Base-by-base conservation (phyloP, 2,113 vertebrate genomes). In the Turdus rufiventris region DNA sequence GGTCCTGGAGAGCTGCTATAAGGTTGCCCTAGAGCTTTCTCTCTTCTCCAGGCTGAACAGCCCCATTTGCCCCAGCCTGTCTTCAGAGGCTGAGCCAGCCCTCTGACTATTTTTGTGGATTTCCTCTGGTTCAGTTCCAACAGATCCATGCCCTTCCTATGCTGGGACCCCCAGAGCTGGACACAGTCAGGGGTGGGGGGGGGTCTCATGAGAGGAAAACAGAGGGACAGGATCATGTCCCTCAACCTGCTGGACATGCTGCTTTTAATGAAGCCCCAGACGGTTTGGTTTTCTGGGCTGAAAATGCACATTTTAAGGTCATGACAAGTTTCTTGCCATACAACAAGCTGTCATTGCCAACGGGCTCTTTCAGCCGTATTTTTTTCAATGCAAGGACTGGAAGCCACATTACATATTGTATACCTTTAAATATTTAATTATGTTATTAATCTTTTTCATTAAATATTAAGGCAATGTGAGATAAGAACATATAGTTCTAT, bases 151-250 rank as follows among this genome's bases (percentile, higher is more conserved):
- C 38, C 16, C 16, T 65, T 51, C 36, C 24, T 51, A 2, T 38
- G 19, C 12, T 72, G 51, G 33, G 14, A 4, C 0, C 8, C 21
- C 33, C 16, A 74, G 33, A n/a, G 5, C 33, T 5, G 7, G 23
- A 43, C 9, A 9, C 5, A 29, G 3, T 80, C 21, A 16, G 38
- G 15, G 14, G 24, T 12, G 7, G 9, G 0, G 14, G 24, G 14
- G 7, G 9, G 0, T 58, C 36, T n/a, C 23, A n/a, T 2, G 3
- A 81, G 18, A 61, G 17, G 3, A 17, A 33, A 54, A 38, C 2
- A 48, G 8, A 40, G 5, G 17, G 29, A 25, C 14, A 54, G n/a
- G 81, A 38, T 54, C 29, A 47, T 34, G 5, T 61, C 13, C 17
- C 62, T 67, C 19, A 17, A 26, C 13, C 19, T 67, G 19, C 23